Base-by-base conservation (phyloP, 2,797 vertebrate genomes). In the Coccyzus lansbergi region DNA sequence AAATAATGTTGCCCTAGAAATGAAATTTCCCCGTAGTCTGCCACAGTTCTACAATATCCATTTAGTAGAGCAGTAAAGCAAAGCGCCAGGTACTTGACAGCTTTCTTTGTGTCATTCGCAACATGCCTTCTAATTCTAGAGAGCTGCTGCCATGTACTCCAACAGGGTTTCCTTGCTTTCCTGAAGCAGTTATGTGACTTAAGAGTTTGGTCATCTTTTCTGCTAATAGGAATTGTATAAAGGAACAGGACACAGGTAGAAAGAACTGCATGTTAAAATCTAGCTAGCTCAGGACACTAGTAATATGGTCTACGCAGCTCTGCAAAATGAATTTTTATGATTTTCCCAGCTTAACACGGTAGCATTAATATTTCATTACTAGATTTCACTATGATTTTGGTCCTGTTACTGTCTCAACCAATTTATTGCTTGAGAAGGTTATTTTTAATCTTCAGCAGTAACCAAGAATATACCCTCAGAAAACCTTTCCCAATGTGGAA, bases 311-410 rank as follows among this genome's bases (percentile, higher is more conserved):
- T 67, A 83, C 0, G 3, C 79, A 78, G 82, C 84, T 88, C 82
- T 91, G 93, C 74, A 93, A 96, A 96, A 95, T 86, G 94, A 93
- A 89, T 94, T 97, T 96, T 95, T 94, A 94, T 96, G 67, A 90
- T 96, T 95, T 92, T 83, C 72, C 82, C 86, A 86, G 86, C 79
- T 95, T 95, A 94, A 96, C 89, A 85, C 69, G 60, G 79, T 91
- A 90, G 72, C 88, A 95, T 96, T 97, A 97, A 97, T 97, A 97
- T 97, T 97, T 97, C 94, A 96, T 96, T 93, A 87, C 89, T 93
- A 88, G 93, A 95, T 95, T 96, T 97, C 94, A 64, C 93, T 95
- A n/a, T 95, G 96, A 96, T 97, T 97, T 97, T 93, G 26, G 89
- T 93, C 78, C 86, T 94, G 92, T 96, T 97, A 94, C 96, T 96